These are phyloP conservation scores for Xestia ashworthii DNA, from an alignment of 2,888 invertebrate species.

Conservation along the genomic window DNA sequence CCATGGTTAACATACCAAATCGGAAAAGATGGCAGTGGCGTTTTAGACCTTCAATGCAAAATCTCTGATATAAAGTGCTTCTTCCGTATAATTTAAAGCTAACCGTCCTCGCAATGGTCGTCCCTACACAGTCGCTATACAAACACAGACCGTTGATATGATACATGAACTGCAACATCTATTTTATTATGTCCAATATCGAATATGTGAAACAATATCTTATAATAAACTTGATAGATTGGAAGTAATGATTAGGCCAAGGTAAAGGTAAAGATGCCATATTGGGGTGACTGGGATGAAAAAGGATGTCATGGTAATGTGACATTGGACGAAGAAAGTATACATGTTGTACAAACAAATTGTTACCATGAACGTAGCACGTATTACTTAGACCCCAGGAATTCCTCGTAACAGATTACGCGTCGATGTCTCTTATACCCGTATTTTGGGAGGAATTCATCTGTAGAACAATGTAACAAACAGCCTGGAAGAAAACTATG, in stretches of 20 bases:
- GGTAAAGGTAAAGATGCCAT: conserved; percentile 5
- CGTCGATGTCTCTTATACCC: background rate
- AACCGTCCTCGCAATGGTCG: conserved; percentile 1
- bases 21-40: background rate
- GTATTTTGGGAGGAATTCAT: background rate
- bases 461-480: background rate
- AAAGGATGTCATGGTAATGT: background rate
- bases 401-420: background rate
- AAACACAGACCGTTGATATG: conserved; percentile 12
- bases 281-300: too few species aligned
- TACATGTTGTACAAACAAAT: background rate
- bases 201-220: conserved; percentile 20
- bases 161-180: conserved; percentile 14
- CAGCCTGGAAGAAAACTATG: background rate
- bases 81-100: background rate
- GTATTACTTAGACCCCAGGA: background rate
- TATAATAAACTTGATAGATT: conserved; percentile 3
- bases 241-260: conserved; percentile 7
- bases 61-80: background rate
- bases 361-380: background rate
- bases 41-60: background rate
- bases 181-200: conserved; percentile 23
- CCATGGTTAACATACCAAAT: background rate
- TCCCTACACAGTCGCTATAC: conserved; percentile 8
- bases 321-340: background rate